phyloP scores from a whole-genome alignment of 2,888 invertebrate genomes.

The Diplazon laetatorius region DNA sequence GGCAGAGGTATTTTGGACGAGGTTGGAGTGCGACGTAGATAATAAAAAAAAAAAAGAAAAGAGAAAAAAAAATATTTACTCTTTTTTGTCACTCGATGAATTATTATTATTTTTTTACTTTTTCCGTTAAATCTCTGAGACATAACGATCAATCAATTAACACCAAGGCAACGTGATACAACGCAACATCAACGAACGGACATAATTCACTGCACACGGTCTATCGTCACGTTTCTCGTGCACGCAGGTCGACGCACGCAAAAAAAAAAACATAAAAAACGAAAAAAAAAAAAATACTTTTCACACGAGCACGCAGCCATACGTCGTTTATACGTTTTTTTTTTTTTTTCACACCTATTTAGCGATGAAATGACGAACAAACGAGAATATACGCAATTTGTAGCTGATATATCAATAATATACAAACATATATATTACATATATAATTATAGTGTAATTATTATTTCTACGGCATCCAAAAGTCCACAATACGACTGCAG shows the following conservation, averaged over 20 bases:
- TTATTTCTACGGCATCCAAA: constrained; percentile 81
- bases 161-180: constrained; percentile 42
- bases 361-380: constrained; percentile 31
- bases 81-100: constrained; percentile 26
- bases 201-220: constrained; percentile 65
- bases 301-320: constrained; percentile 52
- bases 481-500: constrained; percentile 83
- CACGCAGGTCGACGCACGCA: constrained; percentile 64
- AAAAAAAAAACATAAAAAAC: constrained; percentile 27
- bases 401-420: constrained; percentile 34
- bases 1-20: constrained; percentile 83
- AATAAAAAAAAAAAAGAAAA: neutral
- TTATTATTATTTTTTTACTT: constrained; percentile 12
- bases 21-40: constrained; percentile 73
- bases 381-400: constrained; percentile 39
- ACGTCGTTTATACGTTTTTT: constrained; percentile 46
- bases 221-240: constrained; percentile 66
- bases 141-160: constrained; percentile 44
- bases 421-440: constrained; percentile 21
- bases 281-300: no score
- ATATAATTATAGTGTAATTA: constrained; percentile 54
- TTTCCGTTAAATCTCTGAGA: constrained; percentile 19
- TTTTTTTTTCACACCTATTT: constrained; percentile 36
- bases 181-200: constrained; percentile 59
- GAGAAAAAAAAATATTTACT: constrained; percentile 25